Base-by-base conservation (phyloP, 1,140 invertebrate genomes). In the Dendrolimus punctatus region DNA sequence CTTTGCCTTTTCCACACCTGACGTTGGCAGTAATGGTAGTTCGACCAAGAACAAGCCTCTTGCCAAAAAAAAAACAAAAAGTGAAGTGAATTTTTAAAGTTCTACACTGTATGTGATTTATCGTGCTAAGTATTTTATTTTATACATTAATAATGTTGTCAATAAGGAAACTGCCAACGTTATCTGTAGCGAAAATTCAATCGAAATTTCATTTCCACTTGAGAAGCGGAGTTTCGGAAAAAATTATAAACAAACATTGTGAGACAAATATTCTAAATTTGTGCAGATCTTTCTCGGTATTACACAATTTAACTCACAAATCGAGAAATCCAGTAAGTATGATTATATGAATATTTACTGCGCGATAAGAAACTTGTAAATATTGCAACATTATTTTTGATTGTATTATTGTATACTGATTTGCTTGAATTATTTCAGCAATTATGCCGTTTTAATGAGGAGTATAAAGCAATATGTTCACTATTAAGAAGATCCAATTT, bases 251-350 rank as follows among this genome's bases (percentile, higher is more conserved):
- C 65, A 75, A 75, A 66, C 55, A 64, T 42, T 75, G 54, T 48
- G 49, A 64, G n/a, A 53, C 50, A 46, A 70, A 64, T 61, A 53
- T 83, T 8, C 47, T 73, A 39, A 66, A 67, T 62, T 66, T 80
- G 8, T 85, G 76, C 57, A 76, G 62, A 73, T 75, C 76, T 43
- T 64, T 80, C 1, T 68, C 72, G 6, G 62, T 64, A 9, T 67
- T 83, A 43, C 82, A 83, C 51, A 75, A 66, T 57, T 49, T 77
- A 47, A 71, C 68, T 9, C 63, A 49, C 47, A 77, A 75, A 59
- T 79, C 71, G 5, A 73, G 54, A 53, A 55, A 80, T 58, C 75
- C 73, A 46, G 82, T 85, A 68, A 82, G 80, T 74, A 57, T 49
- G 42, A 37, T 48, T 51, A 57, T 39, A 23, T n/a, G 9, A 45